Evolutionary conservation across 2,888 invertebrate genomes (phyloP), one percentile per base, ranked within the genome.

Genomic region (Spisula solida): DNA sequence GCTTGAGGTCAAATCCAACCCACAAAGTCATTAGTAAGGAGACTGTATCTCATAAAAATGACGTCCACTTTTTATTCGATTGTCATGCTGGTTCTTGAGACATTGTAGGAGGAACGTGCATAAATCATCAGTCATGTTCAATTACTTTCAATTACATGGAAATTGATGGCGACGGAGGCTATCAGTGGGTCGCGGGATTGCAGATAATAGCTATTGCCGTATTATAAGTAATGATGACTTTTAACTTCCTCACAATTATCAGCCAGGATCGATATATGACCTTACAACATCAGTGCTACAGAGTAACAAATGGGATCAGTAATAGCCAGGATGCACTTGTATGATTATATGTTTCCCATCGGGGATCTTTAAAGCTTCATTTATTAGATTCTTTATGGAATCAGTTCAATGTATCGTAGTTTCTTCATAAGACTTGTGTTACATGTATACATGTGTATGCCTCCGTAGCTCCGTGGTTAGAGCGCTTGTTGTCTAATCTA

Each of bases 111-210:
- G 14, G 31, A 34, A 75, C 20, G 75, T 75, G 75, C 34, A 34
- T 75, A 75, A 75, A 66, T 83, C 70, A 83, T 41, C 48, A 66
- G 41, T 47, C 66, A 47, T 47, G 29, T 66, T 41, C 83, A 83
- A 83, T 83, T 48, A 70, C 25, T 66, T 83, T 66, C 83, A 83
- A 83, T 83, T 47, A 83, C 25, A 16, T 25, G 51, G 29, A 14
- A 83, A 48, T 48, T 70, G 48, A 70, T 83, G 47, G 70, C 0
- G 48, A 29, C n/a, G 0, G 16, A 20, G 70, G 83, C 66, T 83
- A 70, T 83, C 70, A 66, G 47, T n/a, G 70, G 83, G 60, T 20
- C 34, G 34, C 25, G 66, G 66, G 70, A 83, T 83, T 70, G 66
- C 83, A 47, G 66, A 70, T 83, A 83, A 83, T 83, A 41, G 70